Conservation (phyloP, 2,113 vertebrate genomes). For the Chinchilla lanigera region DNA sequence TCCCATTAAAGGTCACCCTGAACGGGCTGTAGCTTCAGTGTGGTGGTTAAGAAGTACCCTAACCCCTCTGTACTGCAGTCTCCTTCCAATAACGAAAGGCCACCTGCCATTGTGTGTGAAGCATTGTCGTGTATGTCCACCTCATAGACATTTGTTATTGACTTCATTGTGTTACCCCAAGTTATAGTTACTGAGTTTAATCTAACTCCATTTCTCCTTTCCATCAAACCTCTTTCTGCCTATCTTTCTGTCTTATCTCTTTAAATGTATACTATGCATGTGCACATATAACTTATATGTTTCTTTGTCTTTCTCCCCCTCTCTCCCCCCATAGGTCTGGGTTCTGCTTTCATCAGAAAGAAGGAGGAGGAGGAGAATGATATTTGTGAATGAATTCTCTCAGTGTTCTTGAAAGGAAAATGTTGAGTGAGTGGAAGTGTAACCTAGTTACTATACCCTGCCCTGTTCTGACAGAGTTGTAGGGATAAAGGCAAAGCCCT, state of each 20-base stretch:
- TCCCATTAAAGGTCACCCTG: accelerated
- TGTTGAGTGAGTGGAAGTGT: background rate
- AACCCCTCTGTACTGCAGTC: background rate
- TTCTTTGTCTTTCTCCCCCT: background rate
- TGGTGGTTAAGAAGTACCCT: background rate
- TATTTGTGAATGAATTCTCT: background rate
- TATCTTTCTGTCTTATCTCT: background rate
- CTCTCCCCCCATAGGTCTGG: background rate
- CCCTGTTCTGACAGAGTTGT: background rate
- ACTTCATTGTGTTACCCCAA: background rate
- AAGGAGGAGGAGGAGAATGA: background rate
- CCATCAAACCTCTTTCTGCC: no score
- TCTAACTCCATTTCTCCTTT: background rate
- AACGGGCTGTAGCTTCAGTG: background rate
- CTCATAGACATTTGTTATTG: background rate
- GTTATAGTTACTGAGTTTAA: background rate
- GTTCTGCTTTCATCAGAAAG: background rate
- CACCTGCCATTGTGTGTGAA: background rate
- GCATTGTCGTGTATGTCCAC: background rate
- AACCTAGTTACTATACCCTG: background rate
- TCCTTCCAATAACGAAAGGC: background rate
- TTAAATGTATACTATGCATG: background rate
- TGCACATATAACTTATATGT: background rate
- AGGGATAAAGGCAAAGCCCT: background rate
- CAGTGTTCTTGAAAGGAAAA: background rate